Evolutionary conservation across 2,888 invertebrate species (phyloP).

Genomic region (Lordiphosa fenestrarum): DNA sequence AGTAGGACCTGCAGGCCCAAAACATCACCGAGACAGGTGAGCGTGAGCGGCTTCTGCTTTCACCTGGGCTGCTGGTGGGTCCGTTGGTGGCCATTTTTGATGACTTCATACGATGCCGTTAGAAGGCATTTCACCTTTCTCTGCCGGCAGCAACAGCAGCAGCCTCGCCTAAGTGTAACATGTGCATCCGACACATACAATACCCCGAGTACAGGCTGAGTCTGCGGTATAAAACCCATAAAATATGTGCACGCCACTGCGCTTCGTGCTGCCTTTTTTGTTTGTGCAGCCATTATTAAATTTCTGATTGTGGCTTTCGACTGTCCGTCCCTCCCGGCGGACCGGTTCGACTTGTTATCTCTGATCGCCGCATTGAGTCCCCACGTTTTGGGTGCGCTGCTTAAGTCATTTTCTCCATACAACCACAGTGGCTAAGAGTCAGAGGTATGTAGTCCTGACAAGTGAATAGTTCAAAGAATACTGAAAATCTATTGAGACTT

Average conservation of each 20-base stretch:
- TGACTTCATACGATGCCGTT: constrained; percentile 60
- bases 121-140: constrained; percentile 56
- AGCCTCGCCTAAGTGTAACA: constrained; percentile 38
- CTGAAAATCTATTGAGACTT: too few species aligned
- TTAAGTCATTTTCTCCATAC: constrained; percentile 12
- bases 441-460: background rate
- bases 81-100: constrained; percentile 59
- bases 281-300: constrained; percentile 75
- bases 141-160: constrained; percentile 23
- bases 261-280: constrained; percentile 56
- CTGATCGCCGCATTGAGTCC: constrained; percentile 12
- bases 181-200: constrained; percentile 67
- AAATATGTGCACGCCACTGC: constrained; percentile 77
- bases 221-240: constrained; percentile 67
- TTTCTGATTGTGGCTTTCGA: constrained; percentile 77
- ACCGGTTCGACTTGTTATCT: constrained; percentile 70
- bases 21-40: constrained; percentile 31
- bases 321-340: constrained; percentile 29
- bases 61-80: constrained; percentile 27
- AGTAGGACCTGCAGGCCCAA: constrained; percentile 11
- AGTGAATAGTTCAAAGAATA: background rate
- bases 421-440: constrained; percentile 40
- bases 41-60: constrained; percentile 43
- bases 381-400: constrained; percentile 20
- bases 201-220: constrained; percentile 21